Percentiles rank a stretch among this genome's conserved stretches.
Conservation (phyloP, 1,140 invertebrate genomes). For the Cyclargus thomasi region DNA sequence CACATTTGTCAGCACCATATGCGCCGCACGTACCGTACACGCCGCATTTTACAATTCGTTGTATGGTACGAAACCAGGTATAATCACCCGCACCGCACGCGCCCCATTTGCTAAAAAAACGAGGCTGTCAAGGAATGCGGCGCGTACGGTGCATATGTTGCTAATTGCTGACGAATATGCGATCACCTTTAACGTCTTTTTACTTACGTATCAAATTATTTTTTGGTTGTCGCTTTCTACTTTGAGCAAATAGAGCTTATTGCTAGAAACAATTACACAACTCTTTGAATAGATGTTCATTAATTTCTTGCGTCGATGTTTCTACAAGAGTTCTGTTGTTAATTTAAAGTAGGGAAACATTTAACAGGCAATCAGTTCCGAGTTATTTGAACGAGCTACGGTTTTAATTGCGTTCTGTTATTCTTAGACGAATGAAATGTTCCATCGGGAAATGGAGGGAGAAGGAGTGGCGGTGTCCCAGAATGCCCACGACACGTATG, state of each 20-base stretch:
- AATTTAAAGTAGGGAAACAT: neutral
- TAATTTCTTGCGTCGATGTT: neutral
- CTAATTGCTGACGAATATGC: too few species aligned
- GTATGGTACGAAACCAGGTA: too few species aligned
- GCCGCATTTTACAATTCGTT: too few species aligned
- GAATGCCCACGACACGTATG: slow-evolving; percentile 87
- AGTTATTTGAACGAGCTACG: neutral
- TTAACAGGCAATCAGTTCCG: neutral
- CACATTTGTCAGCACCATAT: too few species aligned
- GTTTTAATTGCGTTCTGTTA: neutral
- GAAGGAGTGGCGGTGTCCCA: slow-evolving; percentile 77
- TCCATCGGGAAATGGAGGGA: slow-evolving; percentile 76
- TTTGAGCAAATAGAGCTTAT: neutral
- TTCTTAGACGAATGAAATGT: slow-evolving; percentile 82
- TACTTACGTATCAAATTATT: too few species aligned
- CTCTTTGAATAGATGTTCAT: neutral
- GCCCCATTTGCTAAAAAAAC: too few species aligned
- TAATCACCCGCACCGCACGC: too few species aligned
- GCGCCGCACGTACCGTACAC: too few species aligned
- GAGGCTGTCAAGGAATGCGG: too few species aligned
- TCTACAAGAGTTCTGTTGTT: neutral
- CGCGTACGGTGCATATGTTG: too few species aligned
- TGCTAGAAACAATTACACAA: neutral
- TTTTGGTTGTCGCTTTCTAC: neutral
- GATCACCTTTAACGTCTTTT: too few species aligned